phyloP scores from a whole-genome alignment of 2,888 invertebrate genomes.

The Branchipolynoe longqiensis region DNA sequence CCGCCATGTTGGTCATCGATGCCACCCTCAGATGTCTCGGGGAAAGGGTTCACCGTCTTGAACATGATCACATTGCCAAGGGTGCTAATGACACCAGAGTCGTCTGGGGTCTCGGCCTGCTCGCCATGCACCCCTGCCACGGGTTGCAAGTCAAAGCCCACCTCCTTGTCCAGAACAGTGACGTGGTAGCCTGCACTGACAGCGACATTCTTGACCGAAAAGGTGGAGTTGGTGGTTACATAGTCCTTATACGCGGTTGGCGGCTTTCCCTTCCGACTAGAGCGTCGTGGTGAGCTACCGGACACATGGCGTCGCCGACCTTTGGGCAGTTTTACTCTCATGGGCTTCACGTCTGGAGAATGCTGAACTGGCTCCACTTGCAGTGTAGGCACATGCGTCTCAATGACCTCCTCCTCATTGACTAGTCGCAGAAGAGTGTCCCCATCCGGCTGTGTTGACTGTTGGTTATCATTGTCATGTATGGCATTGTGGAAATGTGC shows the following conservation, averaged over 20 bases:
- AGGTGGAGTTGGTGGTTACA: neutral
- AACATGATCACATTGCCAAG: neutral
- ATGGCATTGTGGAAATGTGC: too few relatives aligned
- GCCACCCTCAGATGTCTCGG: neutral
- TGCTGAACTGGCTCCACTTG: too few relatives aligned
- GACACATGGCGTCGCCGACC: too few relatives aligned
- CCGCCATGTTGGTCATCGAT: too few relatives aligned
- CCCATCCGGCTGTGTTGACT: too few relatives aligned
- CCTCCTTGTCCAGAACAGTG: neutral
- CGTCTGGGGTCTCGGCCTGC: neutral
- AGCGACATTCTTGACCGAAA: neutral
- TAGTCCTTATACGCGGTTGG: constrained; percentile 1
- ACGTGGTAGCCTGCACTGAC: neutral
- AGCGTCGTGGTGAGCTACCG: neutral
- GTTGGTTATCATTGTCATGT: too few relatives aligned
- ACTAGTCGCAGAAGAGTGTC: too few relatives aligned
- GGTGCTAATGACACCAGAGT: neutral
- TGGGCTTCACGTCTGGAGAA: too few relatives aligned
- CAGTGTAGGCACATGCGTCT: too few relatives aligned
- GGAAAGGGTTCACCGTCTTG: constrained; percentile 17
- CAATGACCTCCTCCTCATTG: too few relatives aligned
- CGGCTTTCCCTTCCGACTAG: neutral
- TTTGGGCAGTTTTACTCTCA: too few relatives aligned
- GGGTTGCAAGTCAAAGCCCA: neutral
- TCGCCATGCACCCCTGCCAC: too few relatives aligned